These are phyloP conservation scores for Allobates femoralis DNA, from an alignment of 2,797 vertebrate genomes.

Conservation along the genomic window DNA sequence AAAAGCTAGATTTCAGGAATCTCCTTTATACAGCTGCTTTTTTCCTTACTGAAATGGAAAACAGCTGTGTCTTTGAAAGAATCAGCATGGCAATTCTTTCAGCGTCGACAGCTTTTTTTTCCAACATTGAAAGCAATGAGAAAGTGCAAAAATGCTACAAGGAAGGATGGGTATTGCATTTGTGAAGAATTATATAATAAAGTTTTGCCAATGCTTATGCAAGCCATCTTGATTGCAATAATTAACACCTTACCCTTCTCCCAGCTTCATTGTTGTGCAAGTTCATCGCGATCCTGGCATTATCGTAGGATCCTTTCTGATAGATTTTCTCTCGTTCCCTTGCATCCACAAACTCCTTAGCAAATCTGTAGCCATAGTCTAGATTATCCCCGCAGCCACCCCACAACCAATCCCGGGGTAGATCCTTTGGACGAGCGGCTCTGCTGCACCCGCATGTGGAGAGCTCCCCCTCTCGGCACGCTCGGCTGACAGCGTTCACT, in stretches of 20 bases:
- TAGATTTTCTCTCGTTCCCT: constrained; percentile 93
- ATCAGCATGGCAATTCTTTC: no score
- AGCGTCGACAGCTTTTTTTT: no score
- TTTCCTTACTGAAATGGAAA: no score
- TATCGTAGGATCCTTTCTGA: constrained; percentile 88
- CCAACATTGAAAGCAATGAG: no score
- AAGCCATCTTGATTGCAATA: not conserved
- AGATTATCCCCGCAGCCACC: constrained; percentile 97
- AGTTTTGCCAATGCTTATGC: no score
- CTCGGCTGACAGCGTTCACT: constrained; percentile 95
- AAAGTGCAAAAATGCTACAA: no score
- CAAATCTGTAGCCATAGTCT: constrained; percentile 95
- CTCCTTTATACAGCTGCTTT: no score
- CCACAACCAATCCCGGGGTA: constrained; percentile 98
- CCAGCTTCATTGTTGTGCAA: constrained; percentile 97
- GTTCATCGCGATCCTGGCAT: constrained; percentile 91
- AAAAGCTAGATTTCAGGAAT: no score
- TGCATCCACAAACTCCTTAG: constrained; percentile 97
- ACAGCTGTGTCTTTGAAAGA: no score
- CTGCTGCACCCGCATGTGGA: constrained; percentile 96
- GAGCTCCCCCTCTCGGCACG: constrained; percentile 95
- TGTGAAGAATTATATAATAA: no score
- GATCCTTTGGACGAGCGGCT: constrained; percentile 90
- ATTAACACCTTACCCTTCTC: constrained; percentile 84
- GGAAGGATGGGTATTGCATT: no score